Conservation (phyloP, 2,888 invertebrate genomes). For the Cremastobaeus sp. region DNA sequence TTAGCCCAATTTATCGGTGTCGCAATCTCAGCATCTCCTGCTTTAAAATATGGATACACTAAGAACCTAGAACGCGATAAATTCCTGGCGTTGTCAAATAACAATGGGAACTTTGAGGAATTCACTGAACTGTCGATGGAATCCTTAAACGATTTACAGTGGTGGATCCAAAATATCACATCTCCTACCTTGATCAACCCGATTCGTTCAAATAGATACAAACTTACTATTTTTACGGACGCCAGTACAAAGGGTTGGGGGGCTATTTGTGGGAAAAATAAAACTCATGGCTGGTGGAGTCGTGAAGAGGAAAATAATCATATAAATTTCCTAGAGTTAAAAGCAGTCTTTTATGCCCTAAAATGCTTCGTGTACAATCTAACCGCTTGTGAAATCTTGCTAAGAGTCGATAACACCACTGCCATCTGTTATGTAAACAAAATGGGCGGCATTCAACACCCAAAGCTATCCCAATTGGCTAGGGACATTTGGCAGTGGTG, state of each 20-base stretch:
- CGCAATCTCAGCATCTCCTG: not conserved
- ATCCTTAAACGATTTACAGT: not conserved
- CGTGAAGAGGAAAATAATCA: slow-evolving; percentile 10
- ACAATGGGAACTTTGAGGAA: not conserved
- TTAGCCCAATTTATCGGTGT: slow-evolving; percentile 1
- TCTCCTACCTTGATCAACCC: not conserved
- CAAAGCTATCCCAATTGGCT: not conserved
- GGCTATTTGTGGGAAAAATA: not conserved
- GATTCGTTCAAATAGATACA: not conserved
- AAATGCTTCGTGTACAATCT: slow-evolving; percentile 35
- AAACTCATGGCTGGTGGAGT: slow-evolving; percentile 26
- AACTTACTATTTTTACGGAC: slow-evolving; percentile 32
- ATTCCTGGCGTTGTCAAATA: not conserved
- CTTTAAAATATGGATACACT: slow-evolving; percentile 9
- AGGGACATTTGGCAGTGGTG: slow-evolving; percentile 5
- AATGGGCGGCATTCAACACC: slow-evolving; percentile 26
- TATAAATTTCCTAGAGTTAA: slow-evolving; percentile 39
- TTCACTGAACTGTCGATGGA: not conserved
- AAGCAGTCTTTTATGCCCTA: slow-evolving; percentile 4
- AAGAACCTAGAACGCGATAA: slow-evolving; percentile 4
- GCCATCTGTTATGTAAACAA: slow-evolving; percentile 26
- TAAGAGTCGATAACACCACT: slow-evolving; percentile 40
- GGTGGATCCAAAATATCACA: slow-evolving; percentile 1
- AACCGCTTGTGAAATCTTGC: slow-evolving; percentile 26
- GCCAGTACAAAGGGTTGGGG: slow-evolving; percentile 61